Evolutionary conservation across 2,113 vertebrate species (phyloP).

Genomic region (Excalfactoria chinensis): DNA sequence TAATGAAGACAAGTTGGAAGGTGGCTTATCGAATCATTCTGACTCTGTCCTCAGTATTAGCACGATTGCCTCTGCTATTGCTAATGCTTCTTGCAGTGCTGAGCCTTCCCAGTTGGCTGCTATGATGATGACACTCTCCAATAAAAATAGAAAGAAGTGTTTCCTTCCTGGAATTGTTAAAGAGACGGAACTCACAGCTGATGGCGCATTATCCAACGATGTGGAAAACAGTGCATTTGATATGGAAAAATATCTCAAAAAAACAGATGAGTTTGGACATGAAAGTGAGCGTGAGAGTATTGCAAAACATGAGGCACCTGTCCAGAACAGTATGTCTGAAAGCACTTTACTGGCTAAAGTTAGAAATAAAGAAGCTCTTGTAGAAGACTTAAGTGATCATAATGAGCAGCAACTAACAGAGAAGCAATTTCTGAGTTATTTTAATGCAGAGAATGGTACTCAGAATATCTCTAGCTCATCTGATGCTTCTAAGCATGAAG

Average conservation of each 20-base stretch:
- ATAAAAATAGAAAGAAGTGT: conserved; percentile 74
- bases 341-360: conserved; percentile 20
- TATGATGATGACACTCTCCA: conserved; percentile 91
- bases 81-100: conserved; percentile 88
- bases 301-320: conserved; percentile 22
- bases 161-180: background rate
- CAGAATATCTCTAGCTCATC: background rate
- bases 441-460: background rate
- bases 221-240: conserved; percentile 80
- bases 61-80: conserved; percentile 92
- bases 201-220: conserved; percentile 31
- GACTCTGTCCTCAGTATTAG: conserved; percentile 89
- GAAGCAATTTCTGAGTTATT: background rate
- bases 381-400: conserved; percentile 5
- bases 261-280: conserved; percentile 73
- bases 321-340: conserved; percentile 30
- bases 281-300: conserved; percentile 66
- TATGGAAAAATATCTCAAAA: conserved; percentile 91
- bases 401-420: background rate
- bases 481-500: background rate
- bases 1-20: background rate
- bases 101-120: conserved; percentile 92
- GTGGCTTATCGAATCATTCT: background rate
- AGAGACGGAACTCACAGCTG: background rate
- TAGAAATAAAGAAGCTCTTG: background rate